Base-by-base conservation (phyloP, 2,888 invertebrate species). In the Eubasilissa splendida region DNA sequence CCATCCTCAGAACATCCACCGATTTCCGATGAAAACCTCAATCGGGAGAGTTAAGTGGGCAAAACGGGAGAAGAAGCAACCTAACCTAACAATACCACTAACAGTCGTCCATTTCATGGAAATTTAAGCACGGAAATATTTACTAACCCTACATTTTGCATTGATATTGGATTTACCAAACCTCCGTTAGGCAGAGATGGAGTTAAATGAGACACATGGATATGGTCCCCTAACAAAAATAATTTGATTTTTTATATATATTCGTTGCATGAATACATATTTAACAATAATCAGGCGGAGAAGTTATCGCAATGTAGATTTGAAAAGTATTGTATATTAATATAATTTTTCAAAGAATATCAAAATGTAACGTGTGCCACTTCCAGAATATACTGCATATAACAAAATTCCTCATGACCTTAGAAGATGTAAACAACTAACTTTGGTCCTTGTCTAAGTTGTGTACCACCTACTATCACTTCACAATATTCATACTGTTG, bases 11-110 rank as follows among this genome's bases (percentile, higher is more conserved):
- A 88, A 87, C 91, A 90, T 87, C 89, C 89, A 86, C 92, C 93
- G 87, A 93, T 93, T 86, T 92, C 94, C 85, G 95, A 95, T 87
- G 94, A 94, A 88, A 94, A 94, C 90, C 91, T 94, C 89, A 94
- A 94, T 89, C 93, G 93, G 86, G 91, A 92, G 87, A 91, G 89
- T 89, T 91, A 91, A 88, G 84, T 77, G 74, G 74, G 79, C 54
- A 60, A 14, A 10, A 42, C n/a, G 22, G 54, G 70, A 77, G 66
- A 71, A 52, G 68, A 58, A 56, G 71, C 65, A 66, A 81, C 77
- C 76, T 79, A 74, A 76, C 68, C 76, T 79, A 76, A 79, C 79
- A 79, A 70, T 66, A 60, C 70, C 70, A 82, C 80, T 83, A 83
- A 82, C 80, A 78, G 76, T 73, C 76, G 76, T 60, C 71, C 68